These are phyloP conservation scores for Gastrophryne carolinensis DNA, from an alignment of 2,797 vertebrate genomes.

Conservation along the genomic window DNA sequence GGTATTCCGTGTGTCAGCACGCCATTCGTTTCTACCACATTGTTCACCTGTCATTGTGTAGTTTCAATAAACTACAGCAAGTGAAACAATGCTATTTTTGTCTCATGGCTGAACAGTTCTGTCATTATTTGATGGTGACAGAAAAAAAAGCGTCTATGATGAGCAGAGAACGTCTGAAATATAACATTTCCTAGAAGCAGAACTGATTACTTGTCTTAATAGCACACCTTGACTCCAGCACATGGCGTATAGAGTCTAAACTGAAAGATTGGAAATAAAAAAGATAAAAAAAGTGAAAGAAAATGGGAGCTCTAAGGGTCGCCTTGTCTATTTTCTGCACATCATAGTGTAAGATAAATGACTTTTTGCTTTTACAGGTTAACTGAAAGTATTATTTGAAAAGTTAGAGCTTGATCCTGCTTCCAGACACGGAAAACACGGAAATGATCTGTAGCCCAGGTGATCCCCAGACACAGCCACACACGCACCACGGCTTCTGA, in stretches of 20 bases:
- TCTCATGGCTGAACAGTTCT: conserved; percentile 1
- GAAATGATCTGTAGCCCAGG: conserved; percentile 26
- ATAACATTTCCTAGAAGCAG: conserved; percentile 17
- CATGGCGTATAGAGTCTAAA: conserved; percentile 9
- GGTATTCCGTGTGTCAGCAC: not conserved
- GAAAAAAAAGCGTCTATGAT: not conserved
- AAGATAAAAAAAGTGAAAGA: conserved; percentile 42
- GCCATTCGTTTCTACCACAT: not conserved
- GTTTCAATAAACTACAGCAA: not conserved
- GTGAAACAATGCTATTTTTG: not conserved
- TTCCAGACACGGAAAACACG: conserved; percentile 33
- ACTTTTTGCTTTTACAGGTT: conserved; percentile 35
- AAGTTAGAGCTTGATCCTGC: conserved; percentile 37
- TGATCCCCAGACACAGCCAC: conserved; percentile 17
- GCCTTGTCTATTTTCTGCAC: conserved; percentile 28
- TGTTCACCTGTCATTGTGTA: not conserved
- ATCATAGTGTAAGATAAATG: conserved; percentile 34
- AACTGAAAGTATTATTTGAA: conserved; percentile 45
- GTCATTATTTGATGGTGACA: conserved; percentile 26
- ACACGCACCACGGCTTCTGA: conserved; percentile 19
- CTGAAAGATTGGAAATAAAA: conserved; percentile 7
- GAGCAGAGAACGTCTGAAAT: not conserved
- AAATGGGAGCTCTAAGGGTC: conserved; percentile 37
- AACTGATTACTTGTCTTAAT: conserved; percentile 30
- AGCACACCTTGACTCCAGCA: not conserved